phyloP scores from a whole-genome alignment of 2,888 invertebrate species.

The Campoletis raptor region DNA sequence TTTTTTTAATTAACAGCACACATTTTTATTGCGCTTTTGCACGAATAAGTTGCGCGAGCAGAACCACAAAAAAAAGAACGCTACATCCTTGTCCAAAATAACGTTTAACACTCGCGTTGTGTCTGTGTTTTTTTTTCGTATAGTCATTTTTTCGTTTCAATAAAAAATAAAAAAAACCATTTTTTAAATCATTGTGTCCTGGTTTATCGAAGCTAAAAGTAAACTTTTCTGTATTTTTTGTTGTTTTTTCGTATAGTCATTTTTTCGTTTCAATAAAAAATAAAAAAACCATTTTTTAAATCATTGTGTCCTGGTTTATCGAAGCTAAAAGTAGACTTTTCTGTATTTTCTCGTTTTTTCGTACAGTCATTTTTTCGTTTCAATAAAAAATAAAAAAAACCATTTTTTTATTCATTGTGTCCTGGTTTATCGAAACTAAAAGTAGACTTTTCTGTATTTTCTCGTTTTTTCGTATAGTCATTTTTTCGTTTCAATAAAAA shows the following conservation, averaged over 20 bases:
- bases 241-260: not conserved
- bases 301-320: no score
- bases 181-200: no score
- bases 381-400: constrained; percentile 43
- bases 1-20: constrained; percentile 40
- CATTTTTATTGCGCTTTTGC: constrained; percentile 32
- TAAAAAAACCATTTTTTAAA: no score
- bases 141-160: constrained; percentile 32
- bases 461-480: no score
- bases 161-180: constrained; percentile 29
- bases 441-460: no score
- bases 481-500: no score
- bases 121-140: constrained; percentile 21
- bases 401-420: no score
- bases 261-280: constrained; percentile 51
- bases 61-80: not conserved
- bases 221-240: no score
- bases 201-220: no score
- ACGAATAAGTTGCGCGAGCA: constrained; percentile 24
- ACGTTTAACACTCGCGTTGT: not conserved
- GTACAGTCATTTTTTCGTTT: constrained; percentile 16
- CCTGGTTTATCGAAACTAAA: no score
- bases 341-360: no score
- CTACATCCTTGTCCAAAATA: not conserved
- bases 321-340: no score